Percentiles rank a stretch among this genome's conserved stretches.
phyloP scores from a whole-genome alignment of 2,888 invertebrate species.

The Pristionchus mayeri region DNA sequence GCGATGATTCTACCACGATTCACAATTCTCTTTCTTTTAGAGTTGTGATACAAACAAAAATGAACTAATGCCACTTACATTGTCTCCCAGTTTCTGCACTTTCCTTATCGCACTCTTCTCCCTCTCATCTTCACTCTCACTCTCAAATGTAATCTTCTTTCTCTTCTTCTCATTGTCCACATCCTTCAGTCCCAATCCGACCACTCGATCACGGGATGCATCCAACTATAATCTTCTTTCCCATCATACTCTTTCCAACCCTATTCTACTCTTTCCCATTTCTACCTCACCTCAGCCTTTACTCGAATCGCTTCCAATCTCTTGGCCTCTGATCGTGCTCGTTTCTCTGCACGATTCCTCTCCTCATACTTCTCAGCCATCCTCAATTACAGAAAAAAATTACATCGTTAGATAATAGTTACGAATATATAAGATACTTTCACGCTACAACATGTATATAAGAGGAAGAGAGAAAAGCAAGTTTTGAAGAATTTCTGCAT shows the following conservation, averaged over 20 bases:
- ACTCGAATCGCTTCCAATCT: conserved; percentile 32
- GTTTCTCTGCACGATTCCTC: conserved; percentile 3
- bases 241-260: neutral
- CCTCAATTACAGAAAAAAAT: neutral
- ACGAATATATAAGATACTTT: too few relatives aligned
- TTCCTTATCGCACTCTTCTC: neutral
- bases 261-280: neutral
- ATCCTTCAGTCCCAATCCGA: neutral
- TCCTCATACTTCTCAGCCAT: conserved; percentile 22
- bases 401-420: neutral
- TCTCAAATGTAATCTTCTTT: conserved; percentile 41
- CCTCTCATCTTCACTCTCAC: conserved; percentile 29
- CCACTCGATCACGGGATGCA: neutral
- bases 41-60: neutral
- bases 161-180: neutral
- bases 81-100: neutral
- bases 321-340: conserved; percentile 33
- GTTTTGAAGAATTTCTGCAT: too few relatives aligned
- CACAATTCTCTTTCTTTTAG: neutral
- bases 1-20: too few relatives aligned
- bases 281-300: neutral
- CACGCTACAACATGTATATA: too few relatives aligned
- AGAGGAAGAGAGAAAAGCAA: too few relatives aligned
- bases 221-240: neutral
- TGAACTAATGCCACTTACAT: too few relatives aligned